These are phyloP conservation scores for Paramormyrops hopkinsi DNA, from an alignment of 2,797 vertebrate species.

Conservation along the genomic window DNA sequence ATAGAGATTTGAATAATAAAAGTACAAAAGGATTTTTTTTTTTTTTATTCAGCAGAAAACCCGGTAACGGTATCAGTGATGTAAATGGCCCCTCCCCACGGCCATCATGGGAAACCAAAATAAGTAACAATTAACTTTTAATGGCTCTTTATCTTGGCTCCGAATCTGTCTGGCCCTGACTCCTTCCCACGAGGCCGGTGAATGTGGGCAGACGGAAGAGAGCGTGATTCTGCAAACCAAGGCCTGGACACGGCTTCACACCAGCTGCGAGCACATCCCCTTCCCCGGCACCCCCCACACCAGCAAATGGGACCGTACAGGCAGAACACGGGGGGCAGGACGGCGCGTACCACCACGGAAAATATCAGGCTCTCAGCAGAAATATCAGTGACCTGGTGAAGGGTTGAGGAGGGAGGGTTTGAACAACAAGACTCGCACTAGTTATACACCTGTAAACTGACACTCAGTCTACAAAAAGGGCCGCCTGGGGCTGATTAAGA, in stretches of 20 bases:
- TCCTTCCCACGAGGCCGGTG: slow-evolving; percentile 26
- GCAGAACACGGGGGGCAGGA: neutral
- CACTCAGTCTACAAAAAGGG: neutral
- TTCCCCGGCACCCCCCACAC: neutral
- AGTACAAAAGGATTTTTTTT: neutral
- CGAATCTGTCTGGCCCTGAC: slow-evolving; percentile 46
- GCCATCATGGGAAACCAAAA: slow-evolving; percentile 49
- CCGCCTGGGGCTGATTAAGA: neutral
- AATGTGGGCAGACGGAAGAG: slow-evolving; percentile 43
- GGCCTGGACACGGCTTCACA: neutral
- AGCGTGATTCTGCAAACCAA: slow-evolving; percentile 33
- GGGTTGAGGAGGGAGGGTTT: neutral
- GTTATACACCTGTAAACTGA: neutral
- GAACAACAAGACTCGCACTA: neutral
- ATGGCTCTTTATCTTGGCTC: slow-evolving; percentile 53
- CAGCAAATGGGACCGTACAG: neutral
- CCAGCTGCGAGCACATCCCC: too few species aligned
- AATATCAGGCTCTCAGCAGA: neutral
- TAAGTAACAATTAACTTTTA: slow-evolving; percentile 60
- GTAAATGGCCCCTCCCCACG: slow-evolving; percentile 30
- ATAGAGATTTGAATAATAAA: neutral
- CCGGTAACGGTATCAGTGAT: neutral
- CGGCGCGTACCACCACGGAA: neutral
- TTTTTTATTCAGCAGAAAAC: neutral
- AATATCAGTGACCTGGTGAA: neutral